Percentiles rank a stretch among this genome's conserved stretches.
Conservation (phyloP, 2,113 vertebrate genomes). For the Manacus vitellinus region DNA sequence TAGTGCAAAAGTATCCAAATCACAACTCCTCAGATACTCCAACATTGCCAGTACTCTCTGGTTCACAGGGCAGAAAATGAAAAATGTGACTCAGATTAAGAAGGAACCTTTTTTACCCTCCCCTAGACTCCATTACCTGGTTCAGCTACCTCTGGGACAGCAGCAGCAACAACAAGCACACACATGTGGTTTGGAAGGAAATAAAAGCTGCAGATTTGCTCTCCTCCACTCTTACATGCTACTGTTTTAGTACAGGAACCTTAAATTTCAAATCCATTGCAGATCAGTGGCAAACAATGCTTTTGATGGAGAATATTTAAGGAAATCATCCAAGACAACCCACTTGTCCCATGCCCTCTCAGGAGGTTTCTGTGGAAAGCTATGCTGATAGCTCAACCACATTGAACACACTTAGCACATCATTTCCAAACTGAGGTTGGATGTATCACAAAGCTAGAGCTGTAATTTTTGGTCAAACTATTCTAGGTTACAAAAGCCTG, state of each 20-base stretch:
- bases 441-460: background rate
- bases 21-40: background rate
- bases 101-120: background rate
- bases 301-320: background rate
- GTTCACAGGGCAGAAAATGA: background rate
- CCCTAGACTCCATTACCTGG: background rate
- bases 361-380: background rate
- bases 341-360: background rate
- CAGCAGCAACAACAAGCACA: background rate
- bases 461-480: background rate
- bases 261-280: background rate
- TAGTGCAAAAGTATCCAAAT: background rate
- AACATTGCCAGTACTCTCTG: background rate
- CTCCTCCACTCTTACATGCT: background rate
- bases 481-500: background rate
- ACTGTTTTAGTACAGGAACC: background rate
- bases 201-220: background rate
- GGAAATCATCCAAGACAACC: background rate
- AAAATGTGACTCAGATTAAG: background rate
- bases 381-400: background rate
- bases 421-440: background rate
- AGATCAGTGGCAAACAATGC: background rate
- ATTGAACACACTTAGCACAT: background rate
- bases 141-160: background rate
- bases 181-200: background rate